Percentiles rank a stretch among this genome's conserved stretches.
These are phyloP conservation scores for Sylvia borin DNA, from an alignment of 2,797 vertebrate species.

Conservation along the genomic window DNA sequence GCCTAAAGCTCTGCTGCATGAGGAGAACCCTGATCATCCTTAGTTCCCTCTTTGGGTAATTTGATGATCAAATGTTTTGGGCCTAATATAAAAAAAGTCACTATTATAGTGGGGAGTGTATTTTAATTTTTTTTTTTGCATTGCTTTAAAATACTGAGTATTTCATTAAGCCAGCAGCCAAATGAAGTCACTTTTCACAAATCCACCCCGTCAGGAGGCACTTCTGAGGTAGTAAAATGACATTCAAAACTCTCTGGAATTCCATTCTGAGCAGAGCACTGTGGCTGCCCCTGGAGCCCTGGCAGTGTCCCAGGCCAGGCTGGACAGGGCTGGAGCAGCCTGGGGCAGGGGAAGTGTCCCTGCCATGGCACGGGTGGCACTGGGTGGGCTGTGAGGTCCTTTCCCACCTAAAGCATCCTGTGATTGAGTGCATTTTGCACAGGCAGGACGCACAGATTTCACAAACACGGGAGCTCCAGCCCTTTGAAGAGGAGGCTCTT, in stretches of 20 bases:
- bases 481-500: neutral
- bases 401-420: neutral
- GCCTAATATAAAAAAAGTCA: neutral
- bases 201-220: neutral
- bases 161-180: neutral
- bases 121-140: neutral
- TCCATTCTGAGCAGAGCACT: neutral
- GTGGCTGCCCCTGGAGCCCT: neutral
- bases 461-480: neutral
- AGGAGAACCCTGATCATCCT: neutral
- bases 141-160: neutral
- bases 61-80: neutral
- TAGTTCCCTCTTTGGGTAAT: neutral
- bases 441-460: neutral
- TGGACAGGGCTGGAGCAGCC: accelerated
- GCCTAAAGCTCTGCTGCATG: neutral
- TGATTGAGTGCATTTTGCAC: neutral
- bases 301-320: accelerated
- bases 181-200: neutral
- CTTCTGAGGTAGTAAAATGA: neutral
- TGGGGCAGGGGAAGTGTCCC: neutral
- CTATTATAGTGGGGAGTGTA: accelerated
- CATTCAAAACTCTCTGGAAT: neutral
- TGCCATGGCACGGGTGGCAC: neutral
- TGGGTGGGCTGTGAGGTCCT: accelerated